Base-by-base conservation (phyloP, 1,140 invertebrate genomes). In the Drosophila sturtevanti region DNA sequence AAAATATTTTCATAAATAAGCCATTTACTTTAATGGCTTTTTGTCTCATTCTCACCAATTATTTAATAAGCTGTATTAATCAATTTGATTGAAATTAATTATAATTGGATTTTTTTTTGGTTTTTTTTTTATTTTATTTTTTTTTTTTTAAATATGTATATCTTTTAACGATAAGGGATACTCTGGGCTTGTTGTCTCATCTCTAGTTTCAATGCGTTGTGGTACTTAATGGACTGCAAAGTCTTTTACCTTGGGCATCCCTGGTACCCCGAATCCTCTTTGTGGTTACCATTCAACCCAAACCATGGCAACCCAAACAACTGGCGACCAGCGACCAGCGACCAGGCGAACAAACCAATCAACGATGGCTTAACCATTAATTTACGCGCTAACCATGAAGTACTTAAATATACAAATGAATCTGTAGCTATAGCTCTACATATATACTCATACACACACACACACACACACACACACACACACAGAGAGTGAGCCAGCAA, bases 381-480 rank as follows among this genome's bases (percentile, higher is more conserved):
- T 85, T 85, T 85, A 85, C 81, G 81, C 81, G 77, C 81, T 85
- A 85, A 85, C 77, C 81, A 85, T 85, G 72, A 85, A 84, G 77
- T 85, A 85, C 77, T 85, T 85, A 77, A 85, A 80, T 85, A 80
- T 85, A 77, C 81, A 84, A 85, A 85, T 84, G 81, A 70, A 85
- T 77, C 72, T 76, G 64, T 69, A 66, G 55, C 48, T 34, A 24
- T 77, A 72, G 77, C 77, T 68, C 44, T 68, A 64, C 62, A 31
- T 35, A 34, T 51, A 38, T 78, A 72, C 73, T 77, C 58, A 5
- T 31, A 24, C 11, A 18, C n/a, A 63, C 7, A 44, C 41, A 44
- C 14, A 44, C 41, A 11, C 41, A 48, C 35, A 58, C 35, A 48
- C 4, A 56, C 7, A 14, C 12, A 55, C 12, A 38, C 37, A 14